Evolutionary conservation across 1,140 invertebrate genomes (phyloP).

Genomic region (Trachymyrmex cornetzi): DNA sequence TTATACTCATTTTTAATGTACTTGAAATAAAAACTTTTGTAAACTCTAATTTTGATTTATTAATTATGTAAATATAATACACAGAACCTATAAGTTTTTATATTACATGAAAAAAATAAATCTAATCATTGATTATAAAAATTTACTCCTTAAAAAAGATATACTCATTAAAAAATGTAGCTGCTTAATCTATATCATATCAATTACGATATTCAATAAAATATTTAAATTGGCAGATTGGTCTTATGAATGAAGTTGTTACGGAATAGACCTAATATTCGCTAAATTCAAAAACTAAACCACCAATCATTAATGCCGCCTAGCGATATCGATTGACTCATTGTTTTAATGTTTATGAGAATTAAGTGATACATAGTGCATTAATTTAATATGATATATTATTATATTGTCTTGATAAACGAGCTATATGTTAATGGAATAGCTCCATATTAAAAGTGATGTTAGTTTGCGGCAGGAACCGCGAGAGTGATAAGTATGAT

Average conservation of each 20-base stretch:
- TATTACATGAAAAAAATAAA: not conserved
- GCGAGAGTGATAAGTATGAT: not conserved
- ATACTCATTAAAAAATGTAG: not conserved
- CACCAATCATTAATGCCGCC: not conserved
- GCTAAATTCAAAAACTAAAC: not conserved
- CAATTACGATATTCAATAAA: not conserved
- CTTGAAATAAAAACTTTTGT: not conserved
- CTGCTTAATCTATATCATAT: not conserved
- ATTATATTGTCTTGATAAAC: not conserved
- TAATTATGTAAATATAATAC: not conserved
- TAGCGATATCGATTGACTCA: not conserved
- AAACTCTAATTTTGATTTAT: not conserved
- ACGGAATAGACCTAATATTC: too few species aligned
- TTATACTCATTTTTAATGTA: not conserved
- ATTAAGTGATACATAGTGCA: conserved; percentile 12
- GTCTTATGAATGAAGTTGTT: too few species aligned
- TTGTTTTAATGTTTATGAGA: not conserved
- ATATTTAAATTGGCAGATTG: not conserved
- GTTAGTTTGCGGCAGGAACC: not conserved
- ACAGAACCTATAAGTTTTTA: not conserved
- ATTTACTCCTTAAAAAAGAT: not conserved
- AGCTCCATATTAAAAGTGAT: not conserved
- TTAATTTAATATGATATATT: not conserved
- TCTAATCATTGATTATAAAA: not conserved
- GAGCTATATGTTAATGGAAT: not conserved